phyloP scores from a whole-genome alignment of 53 echinoderm and acorn worm genomes.

The Crossaster papposus region DNA sequence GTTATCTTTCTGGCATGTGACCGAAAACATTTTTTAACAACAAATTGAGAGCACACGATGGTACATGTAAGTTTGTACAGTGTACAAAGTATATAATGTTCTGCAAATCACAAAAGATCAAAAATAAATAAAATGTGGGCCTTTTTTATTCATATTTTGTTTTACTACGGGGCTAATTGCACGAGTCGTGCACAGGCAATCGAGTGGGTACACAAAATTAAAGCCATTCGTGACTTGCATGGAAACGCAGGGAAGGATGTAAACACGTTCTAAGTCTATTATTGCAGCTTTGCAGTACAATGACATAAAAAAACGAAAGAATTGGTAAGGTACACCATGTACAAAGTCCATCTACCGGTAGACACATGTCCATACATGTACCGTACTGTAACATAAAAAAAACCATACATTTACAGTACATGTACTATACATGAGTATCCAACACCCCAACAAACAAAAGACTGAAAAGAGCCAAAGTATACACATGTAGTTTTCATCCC shows the following conservation, averaged over 20 bases:
- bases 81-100: too few species aligned
- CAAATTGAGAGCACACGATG: too few species aligned
- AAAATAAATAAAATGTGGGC: not conserved
- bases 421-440: too few species aligned
- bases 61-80: too few species aligned
- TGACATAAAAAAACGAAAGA: not conserved
- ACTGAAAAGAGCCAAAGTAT: too few species aligned
- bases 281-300: not conserved
- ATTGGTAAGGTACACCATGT: not conserved
- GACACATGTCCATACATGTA: not conserved
- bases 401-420: slow-evolving; percentile 13
- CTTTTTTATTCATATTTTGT: not conserved
- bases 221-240: not conserved
- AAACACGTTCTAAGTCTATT: not conserved
- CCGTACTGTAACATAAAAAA: not conserved
- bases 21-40: too few species aligned
- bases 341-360: not conserved
- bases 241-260: not conserved
- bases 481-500: too few species aligned
- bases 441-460: too few species aligned
- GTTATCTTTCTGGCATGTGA: too few species aligned
- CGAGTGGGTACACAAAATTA: not conserved
- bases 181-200: not conserved
- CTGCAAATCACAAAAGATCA: too few species aligned
- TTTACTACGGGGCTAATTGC: not conserved